These are phyloP conservation scores for Helleia helle DNA, from an alignment of 2,888 invertebrate species.

Conservation along the genomic window DNA sequence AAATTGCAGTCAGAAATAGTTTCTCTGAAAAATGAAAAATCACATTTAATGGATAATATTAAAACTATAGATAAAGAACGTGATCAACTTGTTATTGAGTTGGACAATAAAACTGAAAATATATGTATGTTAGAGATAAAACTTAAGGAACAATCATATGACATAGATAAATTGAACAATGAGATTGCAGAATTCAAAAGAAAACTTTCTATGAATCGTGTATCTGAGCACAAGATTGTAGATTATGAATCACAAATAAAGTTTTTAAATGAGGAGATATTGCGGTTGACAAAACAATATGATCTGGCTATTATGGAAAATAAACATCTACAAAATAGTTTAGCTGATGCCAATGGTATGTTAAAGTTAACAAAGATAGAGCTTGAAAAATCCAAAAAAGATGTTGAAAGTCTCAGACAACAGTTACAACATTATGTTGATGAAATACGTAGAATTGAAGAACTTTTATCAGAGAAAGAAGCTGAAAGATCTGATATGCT, in stretches of 20 bases:
- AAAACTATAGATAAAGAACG: constrained; percentile 81
- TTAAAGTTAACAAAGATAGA: constrained; percentile 77
- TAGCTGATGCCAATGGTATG: constrained; percentile 77
- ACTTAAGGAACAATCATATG: constrained; percentile 72
- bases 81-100: constrained; percentile 76
- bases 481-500: constrained; percentile 85
- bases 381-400: constrained; percentile 78
- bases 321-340: constrained; percentile 82
- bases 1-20: constrained; percentile 75
- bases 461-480: constrained; percentile 82
- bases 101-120: constrained; percentile 83
- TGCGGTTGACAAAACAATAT: constrained; percentile 66
- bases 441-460: constrained; percentile 86
- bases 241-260: constrained; percentile 70
- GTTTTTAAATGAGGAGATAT: constrained; percentile 75
- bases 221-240: constrained; percentile 62
- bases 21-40: constrained; percentile 76
- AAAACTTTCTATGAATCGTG: constrained; percentile 55
- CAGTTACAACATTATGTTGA: constrained; percentile 87
- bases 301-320: constrained; percentile 78
- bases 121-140: constrained; percentile 78
- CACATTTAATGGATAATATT: constrained; percentile 75
- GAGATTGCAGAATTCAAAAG: constrained; percentile 72
- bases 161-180: constrained; percentile 67
- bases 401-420: constrained; percentile 82